These are phyloP conservation scores for Pseudochaenichthys georgianus DNA, from an alignment of 2,797 vertebrate species.

Conservation along the genomic window DNA sequence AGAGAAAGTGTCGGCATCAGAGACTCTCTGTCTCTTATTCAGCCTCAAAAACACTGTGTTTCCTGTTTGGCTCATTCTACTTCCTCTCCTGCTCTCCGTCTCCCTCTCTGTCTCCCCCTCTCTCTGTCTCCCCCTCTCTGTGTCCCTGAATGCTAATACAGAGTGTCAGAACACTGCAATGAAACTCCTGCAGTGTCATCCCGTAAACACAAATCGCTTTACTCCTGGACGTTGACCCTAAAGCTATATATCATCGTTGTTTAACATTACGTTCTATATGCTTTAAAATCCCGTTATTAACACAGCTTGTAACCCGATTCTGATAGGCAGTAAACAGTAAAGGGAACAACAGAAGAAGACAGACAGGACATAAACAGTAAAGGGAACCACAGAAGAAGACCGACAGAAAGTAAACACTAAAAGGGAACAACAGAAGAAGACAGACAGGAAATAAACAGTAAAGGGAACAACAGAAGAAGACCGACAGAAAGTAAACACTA, in stretches of 20 bases:
- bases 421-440: too few species aligned
- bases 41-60: slow-evolving; percentile 78
- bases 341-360: too few species aligned
- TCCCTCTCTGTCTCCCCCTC: slow-evolving; percentile 50
- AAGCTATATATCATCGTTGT: slow-evolving; percentile 6
- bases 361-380: too few species aligned
- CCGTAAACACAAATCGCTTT: slow-evolving; percentile 51
- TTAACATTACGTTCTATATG: background rate
- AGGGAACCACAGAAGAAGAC: too few species aligned
- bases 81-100: slow-evolving; percentile 73
- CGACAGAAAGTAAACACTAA: too few species aligned
- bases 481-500: too few species aligned
- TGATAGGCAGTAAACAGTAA: too few species aligned
- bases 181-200: slow-evolving; percentile 70
- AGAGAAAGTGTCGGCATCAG: slow-evolving; percentile 73
- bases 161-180: slow-evolving; percentile 73
- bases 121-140: slow-evolving; percentile 56
- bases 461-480: too few species aligned
- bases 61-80: slow-evolving; percentile 80
- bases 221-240: slow-evolving; percentile 17
- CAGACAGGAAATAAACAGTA: too few species aligned
- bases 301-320: too few species aligned
- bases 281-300: background rate
- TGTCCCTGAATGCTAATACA: slow-evolving; percentile 79
- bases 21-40: slow-evolving; percentile 75